Percentiles rank a stretch among this genome's conserved stretches.
Conservation (phyloP, 2,888 invertebrate species). For the Drosophila kanekoi region DNA sequence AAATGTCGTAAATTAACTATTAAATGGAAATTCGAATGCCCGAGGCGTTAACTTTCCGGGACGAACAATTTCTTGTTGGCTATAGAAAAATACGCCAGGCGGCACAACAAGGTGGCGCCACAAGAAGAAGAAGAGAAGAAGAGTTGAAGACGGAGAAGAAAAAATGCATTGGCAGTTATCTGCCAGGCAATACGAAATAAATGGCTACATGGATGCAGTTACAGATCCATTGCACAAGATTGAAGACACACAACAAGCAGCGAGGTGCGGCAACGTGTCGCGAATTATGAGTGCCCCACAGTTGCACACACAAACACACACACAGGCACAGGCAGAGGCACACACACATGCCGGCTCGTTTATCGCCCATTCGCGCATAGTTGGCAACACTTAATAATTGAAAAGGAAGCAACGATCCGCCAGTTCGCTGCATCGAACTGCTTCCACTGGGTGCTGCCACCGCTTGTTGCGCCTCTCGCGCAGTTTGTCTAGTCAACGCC, state of each 20-base stretch:
- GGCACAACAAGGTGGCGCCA: conserved; percentile 29
- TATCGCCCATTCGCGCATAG: conserved; percentile 78
- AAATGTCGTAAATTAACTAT: conserved; percentile 22
- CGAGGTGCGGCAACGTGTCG: conserved; percentile 59
- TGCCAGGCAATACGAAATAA: conserved; percentile 65
- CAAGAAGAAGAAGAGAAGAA: not conserved
- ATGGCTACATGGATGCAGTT: conserved; percentile 69
- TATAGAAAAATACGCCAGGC: conserved; percentile 18
- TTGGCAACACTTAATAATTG: conserved; percentile 83
- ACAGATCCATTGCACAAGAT: conserved; percentile 69
- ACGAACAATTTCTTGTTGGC: conserved; percentile 22
- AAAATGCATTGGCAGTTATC: conserved; percentile 58
- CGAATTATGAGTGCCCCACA: conserved; percentile 65
- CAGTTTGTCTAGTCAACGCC: conserved; percentile 60
- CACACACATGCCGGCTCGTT: conserved; percentile 55
- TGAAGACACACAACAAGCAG: conserved; percentile 48
- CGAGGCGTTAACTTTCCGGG: conserved; percentile 14
- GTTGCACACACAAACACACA: conserved; percentile 13
- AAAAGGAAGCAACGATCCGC: conserved; percentile 82
- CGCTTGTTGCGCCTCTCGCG: conserved; percentile 8
- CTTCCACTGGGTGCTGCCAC: conserved; percentile 26
- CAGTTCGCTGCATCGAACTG: conserved; percentile 48
- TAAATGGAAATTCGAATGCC: conserved; percentile 22
- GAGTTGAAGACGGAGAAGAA: not conserved
- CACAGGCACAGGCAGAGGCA: conserved; percentile 12